A percentile compares a stretch with the other conserved stretches of the same genome.
phyloP scores from a whole-genome alignment of 2,797 vertebrate genomes.

The Syngnathus rostellatus region DNA sequence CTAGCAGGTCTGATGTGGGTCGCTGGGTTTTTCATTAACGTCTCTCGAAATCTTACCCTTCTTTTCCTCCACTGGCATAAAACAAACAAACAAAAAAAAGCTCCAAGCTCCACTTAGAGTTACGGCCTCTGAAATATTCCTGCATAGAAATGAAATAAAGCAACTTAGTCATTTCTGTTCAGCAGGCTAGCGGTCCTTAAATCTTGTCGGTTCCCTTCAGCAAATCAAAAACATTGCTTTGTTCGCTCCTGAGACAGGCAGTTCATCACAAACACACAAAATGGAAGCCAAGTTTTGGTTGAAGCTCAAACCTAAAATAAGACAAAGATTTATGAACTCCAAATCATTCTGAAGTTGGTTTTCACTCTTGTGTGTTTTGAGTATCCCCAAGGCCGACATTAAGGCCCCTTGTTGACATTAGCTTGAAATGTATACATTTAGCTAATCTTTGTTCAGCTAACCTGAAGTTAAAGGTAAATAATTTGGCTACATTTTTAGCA shows the following conservation, averaged over 20 bases:
- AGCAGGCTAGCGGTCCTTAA: not conserved
- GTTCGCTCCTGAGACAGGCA: constrained; percentile 10
- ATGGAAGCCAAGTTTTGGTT: not conserved
- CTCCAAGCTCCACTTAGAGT: constrained; percentile 1
- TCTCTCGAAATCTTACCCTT: not conserved
- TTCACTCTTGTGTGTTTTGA: no score
- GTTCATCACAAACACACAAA: not conserved
- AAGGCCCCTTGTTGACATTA: not conserved
- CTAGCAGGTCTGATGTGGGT: not conserved
- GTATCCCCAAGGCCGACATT: no score
- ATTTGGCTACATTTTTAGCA: no score
- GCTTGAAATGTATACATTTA: not conserved
- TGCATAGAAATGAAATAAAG: constrained; percentile 20
- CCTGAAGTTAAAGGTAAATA: no score
- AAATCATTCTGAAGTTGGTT: not conserved
- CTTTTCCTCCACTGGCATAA: not conserved
- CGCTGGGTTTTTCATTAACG: not conserved
- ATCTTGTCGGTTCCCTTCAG: constrained; percentile 23
- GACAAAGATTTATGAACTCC: not conserved
- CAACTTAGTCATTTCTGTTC: constrained; percentile 13
- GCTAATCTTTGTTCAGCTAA: no score
- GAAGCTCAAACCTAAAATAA: not conserved
- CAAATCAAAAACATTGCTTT: constrained; percentile 20
- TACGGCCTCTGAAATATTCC: constrained; percentile 21
- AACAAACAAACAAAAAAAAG: no score